Evolutionary conservation across 2,113 vertebrate species (phyloP), one percentile per base, ranked within the genome.

Genomic region (Mesoclemmys tuberculata): DNA sequence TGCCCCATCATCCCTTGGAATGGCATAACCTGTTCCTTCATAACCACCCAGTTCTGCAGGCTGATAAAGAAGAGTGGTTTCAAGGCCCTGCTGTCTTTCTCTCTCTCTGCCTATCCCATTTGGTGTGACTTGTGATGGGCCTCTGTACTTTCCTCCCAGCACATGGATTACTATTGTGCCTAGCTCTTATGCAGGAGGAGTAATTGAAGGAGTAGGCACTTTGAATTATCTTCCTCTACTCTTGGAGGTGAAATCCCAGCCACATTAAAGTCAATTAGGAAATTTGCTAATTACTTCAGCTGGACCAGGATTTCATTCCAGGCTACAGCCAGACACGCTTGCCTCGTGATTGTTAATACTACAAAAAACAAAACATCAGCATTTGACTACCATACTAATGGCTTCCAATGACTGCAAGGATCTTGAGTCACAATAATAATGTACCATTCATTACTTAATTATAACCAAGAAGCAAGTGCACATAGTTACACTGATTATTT

Each of bases 401-500:
- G 38, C 22, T 26, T 5, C 61, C 84, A 85, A 80, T 81, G 9
- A 89, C 44, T n/a, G 89, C 78, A 91, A 91, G 82, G 55, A 61
- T 74, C 16, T 19, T 58, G 81, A 18, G 5, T 1, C 2, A 52
- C 6, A 5, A 46, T 41, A 90, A 84, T 68, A 88, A 95, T 78
- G 35, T 48, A 46, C 46, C 68, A 27, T 58, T 79, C 1, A 2
- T 55, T 83, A 44, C 44, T 94, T 93, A 96, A 94, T 96, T 93
- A 85, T 82, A 93, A 92, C 88, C 90, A 89, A 68, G 7, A 89
- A 95, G 95, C 84, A 68, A 89, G 55, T 1, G 80, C 84, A 11
- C 51, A 6, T 51, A 21, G 88, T 87, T 93, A 56, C 31, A 81
- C 61, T 84, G 93, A 92, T 97, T 94, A 95, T 96, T 97, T 97